Base-by-base conservation (phyloP, 1,140 invertebrate genomes). In the Eriocheir sinensis region DNA sequence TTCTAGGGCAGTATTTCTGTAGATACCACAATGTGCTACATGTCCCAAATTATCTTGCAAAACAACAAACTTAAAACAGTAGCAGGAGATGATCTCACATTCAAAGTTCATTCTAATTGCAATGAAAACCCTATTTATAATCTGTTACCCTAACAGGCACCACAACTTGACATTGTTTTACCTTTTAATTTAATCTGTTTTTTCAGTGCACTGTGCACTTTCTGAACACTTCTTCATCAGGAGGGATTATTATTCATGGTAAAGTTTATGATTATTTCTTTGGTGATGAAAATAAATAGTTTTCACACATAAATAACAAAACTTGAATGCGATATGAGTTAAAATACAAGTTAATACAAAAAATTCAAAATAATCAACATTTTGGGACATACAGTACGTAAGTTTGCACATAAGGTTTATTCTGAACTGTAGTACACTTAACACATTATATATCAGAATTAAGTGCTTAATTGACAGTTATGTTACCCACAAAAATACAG, bases 401-500 rank as follows among this genome's bases (percentile, higher is more conserved):
- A 81, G 40, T 90, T 94, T 94, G 89, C 85, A 94, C 83, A 94
- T 80, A 41, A 94, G 41, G 89, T 81, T 80, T 53, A 72, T 86
- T 81, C 41, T 60, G 53, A 86, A 91, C 89, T 72, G 85, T 85
- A 30, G 53, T 40, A 94, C 48, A 86, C 81, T 72, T 88, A 88
- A 32, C 72, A 81, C 86, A 93, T 44, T 40, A 88, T 44, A 91
- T 48, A 86, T 83, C 44, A 92, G 89, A 60, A 79, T 86, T n/a
- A 89, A 93, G 32, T 91, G 79, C 40, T 38, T 72, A 36, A 60
- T 85, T 72, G 72, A 91, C 34, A 85, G 81, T 85, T 85, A 91
- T 89, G 80, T 88, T 94, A 72, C 94, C 94, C 94, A 94, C 90
- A 94, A 94, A 86, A 94, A 94, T 94, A 90, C 94, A 94, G 83